These are phyloP conservation scores for Stegana nigrithorax DNA, from an alignment of 2,888 invertebrate genomes.

Conservation along the genomic window DNA sequence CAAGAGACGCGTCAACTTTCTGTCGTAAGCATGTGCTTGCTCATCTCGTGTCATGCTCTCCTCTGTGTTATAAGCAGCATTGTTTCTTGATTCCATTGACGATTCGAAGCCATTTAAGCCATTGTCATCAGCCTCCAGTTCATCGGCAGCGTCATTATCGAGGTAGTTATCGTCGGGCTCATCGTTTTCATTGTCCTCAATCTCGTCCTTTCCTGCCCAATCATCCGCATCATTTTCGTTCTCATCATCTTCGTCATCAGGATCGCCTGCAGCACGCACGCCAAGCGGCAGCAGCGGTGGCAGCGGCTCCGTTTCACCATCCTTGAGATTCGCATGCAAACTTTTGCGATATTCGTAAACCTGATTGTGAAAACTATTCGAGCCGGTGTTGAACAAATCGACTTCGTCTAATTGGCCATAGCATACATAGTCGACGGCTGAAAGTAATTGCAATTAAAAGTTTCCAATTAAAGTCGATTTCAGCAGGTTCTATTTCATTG, in stretches of 20 bases:
- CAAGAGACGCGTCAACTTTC: constrained; percentile 56
- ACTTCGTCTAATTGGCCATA: constrained; percentile 64
- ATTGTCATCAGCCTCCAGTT: constrained; percentile 41
- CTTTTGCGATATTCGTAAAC: constrained; percentile 64
- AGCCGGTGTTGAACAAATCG: constrained; percentile 59
- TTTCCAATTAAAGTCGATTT: constrained; percentile 24
- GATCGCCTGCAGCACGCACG: constrained; percentile 46
- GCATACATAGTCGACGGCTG: constrained; percentile 63
- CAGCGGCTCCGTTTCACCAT: constrained; percentile 49
- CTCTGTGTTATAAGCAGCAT: constrained; percentile 49
- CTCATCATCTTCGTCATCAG: constrained; percentile 37
- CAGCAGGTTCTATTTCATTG: constrained; percentile 64
- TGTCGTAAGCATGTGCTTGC: constrained; percentile 58
- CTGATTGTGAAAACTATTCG: constrained; percentile 63
- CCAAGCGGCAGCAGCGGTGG: constrained; percentile 56
- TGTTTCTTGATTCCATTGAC: constrained; percentile 13
- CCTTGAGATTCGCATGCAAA: constrained; percentile 59
- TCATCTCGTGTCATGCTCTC: constrained; percentile 62
- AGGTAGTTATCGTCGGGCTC: constrained; percentile 28
- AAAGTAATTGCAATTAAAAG: constrained; percentile 30
- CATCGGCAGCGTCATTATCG: constrained; percentile 22
- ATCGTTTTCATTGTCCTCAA: constrained; percentile 27
- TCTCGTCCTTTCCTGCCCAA: constrained; percentile 28
- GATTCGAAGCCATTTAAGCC: constrained; percentile 41
- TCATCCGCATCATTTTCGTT: constrained; percentile 29